phyloP scores from a whole-genome alignment of 1,140 invertebrate genomes.

The Macrosteles quadrilineatus region DNA sequence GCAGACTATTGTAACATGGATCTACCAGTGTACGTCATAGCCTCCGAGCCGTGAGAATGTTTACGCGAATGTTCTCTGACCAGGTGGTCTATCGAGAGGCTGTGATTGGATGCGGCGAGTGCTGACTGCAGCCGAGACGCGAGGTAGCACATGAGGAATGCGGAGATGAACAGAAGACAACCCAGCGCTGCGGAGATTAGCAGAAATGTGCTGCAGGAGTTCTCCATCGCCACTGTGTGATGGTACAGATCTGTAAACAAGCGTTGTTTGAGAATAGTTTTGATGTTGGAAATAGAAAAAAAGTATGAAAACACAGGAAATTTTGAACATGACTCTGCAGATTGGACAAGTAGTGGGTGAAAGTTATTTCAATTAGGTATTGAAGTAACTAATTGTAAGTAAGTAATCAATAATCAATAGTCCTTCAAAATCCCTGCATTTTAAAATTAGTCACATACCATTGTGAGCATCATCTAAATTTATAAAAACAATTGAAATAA shows the following conservation, averaged over 20 bases:
- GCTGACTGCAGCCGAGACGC: slow-evolving; percentile 63
- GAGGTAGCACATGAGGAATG: slow-evolving; percentile 74
- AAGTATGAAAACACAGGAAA: too few species aligned
- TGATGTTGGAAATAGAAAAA: too few species aligned
- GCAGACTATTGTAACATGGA: slow-evolving; percentile 31
- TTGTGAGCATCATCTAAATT: too few species aligned
- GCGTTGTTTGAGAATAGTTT: too few species aligned
- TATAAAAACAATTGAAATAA: too few species aligned
- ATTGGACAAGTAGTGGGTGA: too few species aligned
- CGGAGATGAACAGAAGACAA: slow-evolving; percentile 67
- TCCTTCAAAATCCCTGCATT: too few species aligned
- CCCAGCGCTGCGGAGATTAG: slow-evolving; percentile 69
- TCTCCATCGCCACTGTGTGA: slow-evolving; percentile 59
- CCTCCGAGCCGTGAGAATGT: slow-evolving; percentile 24
- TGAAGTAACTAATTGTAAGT: too few species aligned
- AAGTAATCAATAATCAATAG: too few species aligned
- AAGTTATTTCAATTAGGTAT: too few species aligned
- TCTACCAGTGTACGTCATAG: slow-evolving; percentile 31
- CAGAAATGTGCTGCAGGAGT: slow-evolving; percentile 68
- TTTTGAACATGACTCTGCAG: too few species aligned
- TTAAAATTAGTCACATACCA: too few species aligned
- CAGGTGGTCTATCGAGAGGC: slow-evolving; percentile 33
- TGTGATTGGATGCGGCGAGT: slow-evolving; percentile 24
- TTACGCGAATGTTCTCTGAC: slow-evolving; percentile 39
- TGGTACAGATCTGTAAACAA: slow-evolving; percentile 62